A percentile compares a stretch with the other conserved stretches of the same genome.
Conservation (phyloP, 2,888 invertebrate species). For the Stenotaenia linearis region DNA sequence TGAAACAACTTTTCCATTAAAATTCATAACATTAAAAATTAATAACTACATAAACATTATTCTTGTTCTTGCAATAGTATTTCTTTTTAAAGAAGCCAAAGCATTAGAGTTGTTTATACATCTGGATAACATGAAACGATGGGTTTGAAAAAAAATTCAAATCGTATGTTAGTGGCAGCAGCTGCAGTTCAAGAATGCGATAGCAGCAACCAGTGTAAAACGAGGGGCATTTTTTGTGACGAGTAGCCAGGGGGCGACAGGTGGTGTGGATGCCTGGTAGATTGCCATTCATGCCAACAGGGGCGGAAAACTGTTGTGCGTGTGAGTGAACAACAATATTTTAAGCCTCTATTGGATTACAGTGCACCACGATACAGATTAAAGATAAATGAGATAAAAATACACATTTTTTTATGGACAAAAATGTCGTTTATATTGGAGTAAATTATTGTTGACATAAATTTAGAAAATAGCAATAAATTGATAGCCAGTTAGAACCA, state of each 20-base stretch:
- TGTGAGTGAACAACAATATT: not conserved
- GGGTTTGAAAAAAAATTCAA: not conserved
- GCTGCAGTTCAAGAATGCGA: not conserved
- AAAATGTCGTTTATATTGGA: not conserved
- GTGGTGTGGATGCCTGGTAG: not conserved
- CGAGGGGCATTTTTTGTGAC: not conserved
- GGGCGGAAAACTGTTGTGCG: not conserved
- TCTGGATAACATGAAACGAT: not conserved
- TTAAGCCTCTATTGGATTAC: not conserved
- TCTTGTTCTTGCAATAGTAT: not conserved
- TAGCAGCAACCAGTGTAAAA: not conserved
- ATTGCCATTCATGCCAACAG: not conserved
- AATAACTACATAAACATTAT: too few relatives aligned
- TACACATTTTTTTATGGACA: not conserved
- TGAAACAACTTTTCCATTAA: too few relatives aligned
- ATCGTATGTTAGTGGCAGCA: not conserved
- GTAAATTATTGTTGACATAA: not conserved
- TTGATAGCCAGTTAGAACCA: not conserved
- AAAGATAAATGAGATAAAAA: not conserved
- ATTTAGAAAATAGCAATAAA: not conserved
- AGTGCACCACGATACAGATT: not conserved
- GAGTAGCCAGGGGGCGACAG: not conserved
- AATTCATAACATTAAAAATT: too few relatives aligned
- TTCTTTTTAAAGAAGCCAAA: not conserved
- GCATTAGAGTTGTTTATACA: not conserved